Base-by-base conservation (phyloP, 2,888 invertebrate species). In the Taenaris catops region DNA sequence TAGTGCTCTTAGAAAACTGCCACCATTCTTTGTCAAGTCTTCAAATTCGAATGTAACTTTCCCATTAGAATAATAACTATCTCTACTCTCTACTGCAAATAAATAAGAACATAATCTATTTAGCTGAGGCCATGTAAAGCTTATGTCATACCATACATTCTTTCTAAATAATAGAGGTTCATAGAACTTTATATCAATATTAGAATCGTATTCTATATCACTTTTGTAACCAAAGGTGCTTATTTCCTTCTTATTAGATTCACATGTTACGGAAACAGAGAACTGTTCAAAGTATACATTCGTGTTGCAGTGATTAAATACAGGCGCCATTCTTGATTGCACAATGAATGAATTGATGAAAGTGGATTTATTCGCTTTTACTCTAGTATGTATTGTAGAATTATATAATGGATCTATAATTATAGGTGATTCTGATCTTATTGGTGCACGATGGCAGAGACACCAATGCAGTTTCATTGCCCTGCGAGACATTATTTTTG, bases 291-390 rank as follows among this genome's bases (percentile, higher is more conserved):
- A 61, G 51, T 88, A 88, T 23, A 57, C 44, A 51, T 71, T 66
- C 25, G 63, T 59, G 49, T 64, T 72, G 41, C 63, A 67, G 47
- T 74, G 68, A 48, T 72, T 68, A 16, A 79, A 55, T 4, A 67
- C 69, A 3, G 81, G 74, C 18, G 78, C 70, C 70, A 78, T 75
- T 41, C 84, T 72, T 3, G 87, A 80, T 11, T 83, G 83, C 33
- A 87, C 61, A 50, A 67, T 70, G 5, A 88, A 58, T 19, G 80
- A 75, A 46, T 80, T 74, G 14, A 87, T 60, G 54, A 87, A 84
- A 44, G 86, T 63, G 19, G 87, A 76, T 51, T 83, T 87, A 47
- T 72, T 71, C 8, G 70, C 66, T 62, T 69, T 84, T 28, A 87
- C 49, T 52, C 72, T 65, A 28, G 73, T 63, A 48, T 69, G 58